A percentile compares a stretch with the other conserved stretches of the same genome.
Conservation (phyloP, 2,113 vertebrate genomes). For the Takifugu flavidus region DNA sequence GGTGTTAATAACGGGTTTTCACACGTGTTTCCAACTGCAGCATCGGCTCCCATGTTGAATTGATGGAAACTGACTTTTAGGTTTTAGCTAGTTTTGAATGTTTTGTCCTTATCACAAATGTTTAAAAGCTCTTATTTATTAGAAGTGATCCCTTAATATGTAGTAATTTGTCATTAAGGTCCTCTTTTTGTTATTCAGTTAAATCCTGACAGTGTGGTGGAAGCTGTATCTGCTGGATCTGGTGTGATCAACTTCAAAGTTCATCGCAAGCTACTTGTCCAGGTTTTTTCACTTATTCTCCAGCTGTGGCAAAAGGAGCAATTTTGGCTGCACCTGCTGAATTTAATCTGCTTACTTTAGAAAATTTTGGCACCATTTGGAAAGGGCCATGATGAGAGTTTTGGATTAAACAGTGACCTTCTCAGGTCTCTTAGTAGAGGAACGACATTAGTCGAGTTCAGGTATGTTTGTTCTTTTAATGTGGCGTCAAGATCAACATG, state of each 20-base stretch:
- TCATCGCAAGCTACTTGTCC: constrained; percentile 82
- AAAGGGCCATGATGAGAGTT: constrained; percentile 73
- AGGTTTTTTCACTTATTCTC: constrained; percentile 69
- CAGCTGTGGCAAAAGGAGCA: background rate
- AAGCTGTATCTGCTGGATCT: constrained; percentile 74
- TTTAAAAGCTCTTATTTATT: too few species aligned
- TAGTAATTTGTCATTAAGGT: background rate
- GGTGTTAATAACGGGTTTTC: too few species aligned
- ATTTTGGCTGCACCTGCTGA: background rate
- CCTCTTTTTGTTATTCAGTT: constrained; percentile 69
- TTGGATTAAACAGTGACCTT: constrained; percentile 86
- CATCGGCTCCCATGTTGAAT: background rate
- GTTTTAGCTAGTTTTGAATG: background rate
- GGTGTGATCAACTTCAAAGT: constrained; percentile 85
- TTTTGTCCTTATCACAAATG: too few species aligned
- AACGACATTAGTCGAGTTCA: constrained; percentile 87
- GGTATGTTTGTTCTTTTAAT: constrained; percentile 62
- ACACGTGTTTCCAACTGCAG: background rate
- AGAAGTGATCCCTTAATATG: too few species aligned
- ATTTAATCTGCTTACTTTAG: constrained; percentile 57
- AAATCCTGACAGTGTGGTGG: constrained; percentile 81
- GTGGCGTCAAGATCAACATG: background rate
- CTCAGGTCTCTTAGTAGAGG: constrained; percentile 72
- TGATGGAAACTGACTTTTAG: background rate
- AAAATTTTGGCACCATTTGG: constrained; percentile 82